A percentile compares a stretch with the other conserved stretches of the same genome.
Conservation (phyloP, 2,888 invertebrate species). For the Conops quadrifasciatus region DNA sequence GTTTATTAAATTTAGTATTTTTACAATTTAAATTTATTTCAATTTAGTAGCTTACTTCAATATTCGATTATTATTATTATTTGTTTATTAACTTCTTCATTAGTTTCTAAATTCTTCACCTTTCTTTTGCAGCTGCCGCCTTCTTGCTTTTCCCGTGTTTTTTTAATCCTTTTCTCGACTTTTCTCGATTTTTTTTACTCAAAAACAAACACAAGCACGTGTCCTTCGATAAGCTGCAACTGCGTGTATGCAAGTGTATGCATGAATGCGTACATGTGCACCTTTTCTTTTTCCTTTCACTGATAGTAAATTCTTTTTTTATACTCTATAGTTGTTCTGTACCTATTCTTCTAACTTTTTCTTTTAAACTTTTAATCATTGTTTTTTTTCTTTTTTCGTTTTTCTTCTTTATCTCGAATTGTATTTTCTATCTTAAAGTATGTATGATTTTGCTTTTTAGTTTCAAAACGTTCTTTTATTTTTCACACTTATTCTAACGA, state of each 20-base stretch:
- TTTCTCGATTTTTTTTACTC: constrained; percentile 2
- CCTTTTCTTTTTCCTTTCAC: neutral
- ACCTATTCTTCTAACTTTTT: neutral
- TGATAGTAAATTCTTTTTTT: neutral
- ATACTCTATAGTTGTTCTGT: too few species aligned
- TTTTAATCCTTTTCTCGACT: neutral
- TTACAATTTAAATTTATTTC: too few species aligned
- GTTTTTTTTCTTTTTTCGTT: neutral
- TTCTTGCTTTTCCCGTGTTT: neutral
- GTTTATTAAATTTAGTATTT: too few species aligned
- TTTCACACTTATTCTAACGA: constrained; percentile 18
- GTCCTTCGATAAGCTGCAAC: neutral
- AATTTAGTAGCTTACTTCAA: too few species aligned
- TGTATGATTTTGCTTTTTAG: neutral
- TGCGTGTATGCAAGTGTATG: constrained; percentile 6
- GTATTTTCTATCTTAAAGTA: neutral
- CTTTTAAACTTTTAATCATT: neutral
- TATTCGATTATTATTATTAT: too few species aligned
- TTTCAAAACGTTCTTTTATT: neutral
- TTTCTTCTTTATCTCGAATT: neutral
- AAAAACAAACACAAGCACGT: constrained; percentile 19
- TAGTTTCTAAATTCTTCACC: neutral
- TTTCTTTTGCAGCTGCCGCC: neutral
- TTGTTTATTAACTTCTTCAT: too few species aligned
- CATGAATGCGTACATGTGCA: constrained; percentile 40